Evolutionary conservation across 1,140 invertebrate species (phyloP).

Genomic region (Berghia stephanieae): DNA sequence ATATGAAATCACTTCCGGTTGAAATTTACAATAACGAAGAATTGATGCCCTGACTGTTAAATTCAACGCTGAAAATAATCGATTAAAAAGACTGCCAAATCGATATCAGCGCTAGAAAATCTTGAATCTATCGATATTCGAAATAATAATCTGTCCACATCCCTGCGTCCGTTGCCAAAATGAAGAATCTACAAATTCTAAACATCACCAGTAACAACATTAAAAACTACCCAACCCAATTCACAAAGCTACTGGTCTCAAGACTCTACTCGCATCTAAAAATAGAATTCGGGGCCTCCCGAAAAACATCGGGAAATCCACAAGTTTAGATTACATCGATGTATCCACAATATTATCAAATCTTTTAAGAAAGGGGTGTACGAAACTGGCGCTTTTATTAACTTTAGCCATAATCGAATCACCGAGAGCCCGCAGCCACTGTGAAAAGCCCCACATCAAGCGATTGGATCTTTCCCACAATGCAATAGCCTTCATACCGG

Average conservation of each 20-base stretch:
- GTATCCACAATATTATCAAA: slow-evolving; percentile 59
- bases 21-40: slow-evolving; percentile 65
- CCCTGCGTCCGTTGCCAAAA: slow-evolving; percentile 54
- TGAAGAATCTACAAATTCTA: slow-evolving; percentile 55
- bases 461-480: slow-evolving; percentile 59
- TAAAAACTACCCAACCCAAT: slow-evolving; percentile 60
- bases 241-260: slow-evolving; percentile 55
- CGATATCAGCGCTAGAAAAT: slow-evolving; percentile 49
- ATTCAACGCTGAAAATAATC: slow-evolving; percentile 61
- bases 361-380: slow-evolving; percentile 61
- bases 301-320: slow-evolving; percentile 59
- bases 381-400: slow-evolving; percentile 52
- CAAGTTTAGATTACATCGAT: slow-evolving; percentile 49
- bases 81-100: slow-evolving; percentile 57
- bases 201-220: slow-evolving; percentile 61
- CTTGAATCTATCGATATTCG: slow-evolving; percentile 56
- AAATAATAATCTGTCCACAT: slow-evolving; percentile 57
- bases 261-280: slow-evolving; percentile 50
- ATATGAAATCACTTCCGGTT: slow-evolving; percentile 57
- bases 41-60: slow-evolving; percentile 46
- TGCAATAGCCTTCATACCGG: slow-evolving; percentile 53
- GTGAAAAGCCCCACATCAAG: slow-evolving; percentile 62
- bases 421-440: slow-evolving; percentile 49
- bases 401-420: slow-evolving; percentile 55
- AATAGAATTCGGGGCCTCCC: slow-evolving; percentile 58